Conservation (phyloP, 2,888 invertebrate species). For the Gnatocerus cornutus region DNA sequence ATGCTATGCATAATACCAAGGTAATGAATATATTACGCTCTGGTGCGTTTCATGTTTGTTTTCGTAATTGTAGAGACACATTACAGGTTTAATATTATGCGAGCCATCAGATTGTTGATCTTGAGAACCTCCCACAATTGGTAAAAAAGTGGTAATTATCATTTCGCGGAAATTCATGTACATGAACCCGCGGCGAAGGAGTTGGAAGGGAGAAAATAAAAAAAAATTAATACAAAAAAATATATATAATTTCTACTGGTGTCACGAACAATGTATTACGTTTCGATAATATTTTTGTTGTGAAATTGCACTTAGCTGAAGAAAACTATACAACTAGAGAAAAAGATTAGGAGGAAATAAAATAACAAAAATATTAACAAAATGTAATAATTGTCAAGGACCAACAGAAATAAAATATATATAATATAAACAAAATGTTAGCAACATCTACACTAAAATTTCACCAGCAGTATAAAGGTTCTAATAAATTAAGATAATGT, state of each 20-base stretch:
- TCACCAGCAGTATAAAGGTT: conserved; percentile 62
- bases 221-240: conserved; percentile 63
- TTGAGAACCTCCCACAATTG: conserved; percentile 38
- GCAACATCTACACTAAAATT: conserved; percentile 62
- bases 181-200: conserved; percentile 22
- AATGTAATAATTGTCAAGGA: conserved; percentile 59
- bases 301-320: conserved; percentile 63
- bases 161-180: conserved; percentile 35
- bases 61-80: conserved; percentile 29
- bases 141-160: conserved; percentile 22
- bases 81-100: conserved; percentile 29
- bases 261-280: conserved; percentile 61
- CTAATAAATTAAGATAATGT: conserved; percentile 66
- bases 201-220: conserved; percentile 27
- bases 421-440: conserved; percentile 61
- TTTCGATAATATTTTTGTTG: conserved; percentile 64
- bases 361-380: conserved; percentile 65
- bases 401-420: conserved; percentile 66
- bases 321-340: conserved; percentile 52
- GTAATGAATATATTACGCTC: conserved; percentile 47
- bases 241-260: conserved; percentile 67
- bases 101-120: conserved; percentile 32
- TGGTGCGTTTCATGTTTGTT: conserved; percentile 45
- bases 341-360: conserved; percentile 40
- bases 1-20: conserved; percentile 50